A percentile compares a stretch with the other conserved stretches of the same genome.
Evolutionary conservation across 2,113 vertebrate species (phyloP).

Genomic region (Cettia cetti): DNA sequence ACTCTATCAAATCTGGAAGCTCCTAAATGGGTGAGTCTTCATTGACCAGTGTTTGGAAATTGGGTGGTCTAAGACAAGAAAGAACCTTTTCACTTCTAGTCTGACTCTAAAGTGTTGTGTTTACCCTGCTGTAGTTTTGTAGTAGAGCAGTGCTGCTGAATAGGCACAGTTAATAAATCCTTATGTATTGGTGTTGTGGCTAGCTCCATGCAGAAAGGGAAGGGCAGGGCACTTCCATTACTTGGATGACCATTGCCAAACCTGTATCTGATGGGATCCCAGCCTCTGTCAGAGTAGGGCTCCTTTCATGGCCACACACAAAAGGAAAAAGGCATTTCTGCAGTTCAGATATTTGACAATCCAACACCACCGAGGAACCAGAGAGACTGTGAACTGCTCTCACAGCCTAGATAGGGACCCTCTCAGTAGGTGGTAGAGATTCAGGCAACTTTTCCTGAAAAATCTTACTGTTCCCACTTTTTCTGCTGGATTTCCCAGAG

Average conservation of each 20-base stretch:
- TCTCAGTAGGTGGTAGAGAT: background rate
- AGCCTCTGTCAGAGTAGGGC: background rate
- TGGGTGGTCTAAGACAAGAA: background rate
- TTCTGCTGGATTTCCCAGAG: background rate
- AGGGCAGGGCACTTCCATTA: background rate
- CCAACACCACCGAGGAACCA: background rate
- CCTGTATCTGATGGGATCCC: background rate
- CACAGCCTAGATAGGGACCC: background rate
- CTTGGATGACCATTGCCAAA: background rate
- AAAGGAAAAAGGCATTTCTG: background rate
- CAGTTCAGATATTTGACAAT: background rate
- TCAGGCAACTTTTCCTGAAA: background rate
- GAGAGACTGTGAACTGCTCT: background rate
- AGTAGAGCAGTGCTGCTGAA: background rate
- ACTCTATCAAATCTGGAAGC: background rate
- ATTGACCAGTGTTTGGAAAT: background rate
- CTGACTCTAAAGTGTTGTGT: background rate
- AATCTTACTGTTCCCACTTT: background rate
- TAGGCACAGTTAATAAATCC: background rate
- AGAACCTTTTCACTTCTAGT: background rate
- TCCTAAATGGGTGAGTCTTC: background rate
- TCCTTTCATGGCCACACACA: background rate
- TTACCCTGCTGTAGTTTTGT: background rate
- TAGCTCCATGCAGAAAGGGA: background rate
- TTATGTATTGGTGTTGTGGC: background rate